Base-by-base conservation (phyloP, 2,113 vertebrate genomes). In the Chaetodon trifascialis region DNA sequence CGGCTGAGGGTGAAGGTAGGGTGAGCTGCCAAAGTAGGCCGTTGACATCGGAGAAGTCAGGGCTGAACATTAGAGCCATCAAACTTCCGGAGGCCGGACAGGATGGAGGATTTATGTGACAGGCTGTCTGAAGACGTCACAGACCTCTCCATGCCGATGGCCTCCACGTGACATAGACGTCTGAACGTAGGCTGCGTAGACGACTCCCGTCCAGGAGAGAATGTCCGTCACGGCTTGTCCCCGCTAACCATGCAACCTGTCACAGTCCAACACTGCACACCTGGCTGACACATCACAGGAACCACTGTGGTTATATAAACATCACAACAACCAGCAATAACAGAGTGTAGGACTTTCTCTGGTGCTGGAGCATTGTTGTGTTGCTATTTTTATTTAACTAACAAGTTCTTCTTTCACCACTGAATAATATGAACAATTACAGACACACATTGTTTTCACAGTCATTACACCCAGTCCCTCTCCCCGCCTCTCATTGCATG, bases 81-180 rank as follows among this genome's bases (percentile, higher is more conserved):
- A 83, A 86, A 87, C 83, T 75, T 81, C 66, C 59, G 44, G 63
- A 60, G 67, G 83, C 79, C 25, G 82, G 73, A 84, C 76, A 82
- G 85, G 85, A 87, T 60, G 68, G 49, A 46, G 86, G 90, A 91
- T 93, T 91, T 89, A 94, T 92, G 88, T 92, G 94, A 94, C 91
- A 94, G 84, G 86, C 90, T 91, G 94, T 92, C 93, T 70, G 65
- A 87, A 92, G 90, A 88, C 0, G 54, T 89, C 88, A 80, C 56
- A 68, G 86, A 58, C 77, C 59, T 55, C 55, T 10, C 54, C 36
- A 17, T n/a, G 66, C 72, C 52, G 46, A 78, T 78, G 87, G 77
- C 40, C 63, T 78, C 72, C 85, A 88, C 40, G 74, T 85, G 83
- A 86, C 83, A 14, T 15, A 47, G 40, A 55, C 17, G 11, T 36